A percentile compares a stretch with the other conserved stretches of the same genome.
Conservation (phyloP, 1,140 invertebrate species). For the Bombus ignitus region DNA sequence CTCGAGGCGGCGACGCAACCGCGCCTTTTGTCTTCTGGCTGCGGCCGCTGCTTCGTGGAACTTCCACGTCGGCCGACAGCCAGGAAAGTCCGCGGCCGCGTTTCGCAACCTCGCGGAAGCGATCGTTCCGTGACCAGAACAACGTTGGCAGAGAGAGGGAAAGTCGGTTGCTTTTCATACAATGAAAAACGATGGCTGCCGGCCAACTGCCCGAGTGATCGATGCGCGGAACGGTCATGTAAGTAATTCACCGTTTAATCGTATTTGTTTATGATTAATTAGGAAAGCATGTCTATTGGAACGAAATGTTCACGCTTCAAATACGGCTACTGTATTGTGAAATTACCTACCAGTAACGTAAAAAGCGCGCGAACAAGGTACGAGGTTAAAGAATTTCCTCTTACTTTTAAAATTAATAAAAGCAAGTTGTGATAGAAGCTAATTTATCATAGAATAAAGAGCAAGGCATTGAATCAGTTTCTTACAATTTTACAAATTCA, state of each 20-base stretch:
- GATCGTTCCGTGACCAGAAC: neutral
- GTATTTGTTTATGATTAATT: neutral
- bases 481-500: neutral
- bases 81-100: constrained; percentile 21
- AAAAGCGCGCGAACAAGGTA: no score
- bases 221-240: neutral
- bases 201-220: neutral
- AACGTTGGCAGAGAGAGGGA: neutral
- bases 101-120: constrained; percentile 45
- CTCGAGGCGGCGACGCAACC: constrained; percentile 41
- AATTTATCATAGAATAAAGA: no score
- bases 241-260: neutral
- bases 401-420: no score
- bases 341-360: no score
- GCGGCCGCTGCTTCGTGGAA: constrained; percentile 57
- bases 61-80: constrained; percentile 36
- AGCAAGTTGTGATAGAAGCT: no score
- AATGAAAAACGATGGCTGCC: constrained; percentile 20
- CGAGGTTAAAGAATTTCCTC: no score
- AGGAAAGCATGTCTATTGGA: neutral
- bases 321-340: no score
- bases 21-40: constrained; percentile 66
- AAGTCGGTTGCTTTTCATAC: constrained; percentile 24
- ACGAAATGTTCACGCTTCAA: neutral
- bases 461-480: neutral